Base-by-base conservation (phyloP, 2,888 invertebrate genomes). In the Capitulum mitella region DNA sequence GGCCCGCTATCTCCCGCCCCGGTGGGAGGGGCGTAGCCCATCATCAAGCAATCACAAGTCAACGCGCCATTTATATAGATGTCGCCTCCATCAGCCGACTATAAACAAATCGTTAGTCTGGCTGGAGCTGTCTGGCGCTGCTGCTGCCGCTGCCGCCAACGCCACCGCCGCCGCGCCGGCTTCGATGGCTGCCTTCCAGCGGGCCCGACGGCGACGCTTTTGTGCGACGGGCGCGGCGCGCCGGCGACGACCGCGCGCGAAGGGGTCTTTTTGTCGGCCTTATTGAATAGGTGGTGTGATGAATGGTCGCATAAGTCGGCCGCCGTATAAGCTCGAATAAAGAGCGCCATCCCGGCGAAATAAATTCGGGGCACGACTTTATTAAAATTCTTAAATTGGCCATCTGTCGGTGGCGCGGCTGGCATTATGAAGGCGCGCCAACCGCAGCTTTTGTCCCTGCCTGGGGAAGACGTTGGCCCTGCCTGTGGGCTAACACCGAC, bases 21-120 rank as follows among this genome's bases (percentile, higher is more conserved):
- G 70, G 70, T 70, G 70, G 70, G 70, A 70, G 70, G 70, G 70
- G 70, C 70, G 70, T 70, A 70, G 70, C 70, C 70, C 70, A 70
- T 70, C 70, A 70, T 37, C 70, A 70, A 76, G 46, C 76, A 76
- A 76, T 76, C 76, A 76, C 43, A 76, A 48, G 46, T 43, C 76
- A 76, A 48, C 43, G 46, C 76, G 76, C 76, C 76, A 76, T 76
- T 76, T 76, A 76, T 76, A 76, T 76, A 76, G 76, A 76, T 70
- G 70, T 70, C 70, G 70, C 70, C 46, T 29, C 76, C 43, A 29
- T 46, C 76, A 48, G 14, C 10, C 76, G 29, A 43, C 76, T 43
- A 76, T 76, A 76, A 76, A 76, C 76, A 76, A 76, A 76, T 76
- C 76, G 46, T 76, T 76, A 70, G 37, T 37, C 29, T 16, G 26